Conservation (phyloP, 2,888 invertebrate genomes). For the Leucoma salicis region DNA sequence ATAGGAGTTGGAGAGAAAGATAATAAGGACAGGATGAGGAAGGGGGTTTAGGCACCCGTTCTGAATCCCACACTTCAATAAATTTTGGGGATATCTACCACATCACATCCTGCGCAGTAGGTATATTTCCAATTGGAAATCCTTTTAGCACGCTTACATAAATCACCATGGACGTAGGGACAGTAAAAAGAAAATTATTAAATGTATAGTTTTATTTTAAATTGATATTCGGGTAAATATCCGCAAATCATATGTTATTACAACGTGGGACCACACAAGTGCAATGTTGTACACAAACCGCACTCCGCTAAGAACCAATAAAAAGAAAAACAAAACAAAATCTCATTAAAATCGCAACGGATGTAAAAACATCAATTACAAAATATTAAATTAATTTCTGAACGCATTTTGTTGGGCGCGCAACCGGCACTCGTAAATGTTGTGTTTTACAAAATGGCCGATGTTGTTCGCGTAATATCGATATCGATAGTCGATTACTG, state of each 20-base stretch:
- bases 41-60: too few relatives aligned
- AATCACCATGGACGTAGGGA: too few relatives aligned
- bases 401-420: constrained; percentile 38
- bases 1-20: too few relatives aligned
- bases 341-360: constrained; percentile 53
- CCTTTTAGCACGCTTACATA: too few relatives aligned
- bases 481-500: constrained; percentile 31
- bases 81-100: too few relatives aligned
- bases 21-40: too few relatives aligned
- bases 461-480: constrained; percentile 26
- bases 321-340: constrained; percentile 48
- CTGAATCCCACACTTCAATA: too few relatives aligned
- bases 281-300: constrained; percentile 19
- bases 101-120: too few relatives aligned
- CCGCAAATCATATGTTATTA: background rate
- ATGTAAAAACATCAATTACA: constrained; percentile 60
- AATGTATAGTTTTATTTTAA: too few relatives aligned
- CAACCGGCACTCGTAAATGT: constrained; percentile 48
- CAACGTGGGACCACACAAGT: constrained; percentile 27
- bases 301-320: constrained; percentile 37
- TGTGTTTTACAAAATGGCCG: constrained; percentile 33
- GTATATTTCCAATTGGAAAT: too few relatives aligned
- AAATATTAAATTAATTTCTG: constrained; percentile 62
- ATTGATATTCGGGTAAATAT: too few relatives aligned
- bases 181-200: too few relatives aligned